Base-by-base conservation (phyloP, 2,797 vertebrate genomes). In the Sebastes cheni region DNA sequence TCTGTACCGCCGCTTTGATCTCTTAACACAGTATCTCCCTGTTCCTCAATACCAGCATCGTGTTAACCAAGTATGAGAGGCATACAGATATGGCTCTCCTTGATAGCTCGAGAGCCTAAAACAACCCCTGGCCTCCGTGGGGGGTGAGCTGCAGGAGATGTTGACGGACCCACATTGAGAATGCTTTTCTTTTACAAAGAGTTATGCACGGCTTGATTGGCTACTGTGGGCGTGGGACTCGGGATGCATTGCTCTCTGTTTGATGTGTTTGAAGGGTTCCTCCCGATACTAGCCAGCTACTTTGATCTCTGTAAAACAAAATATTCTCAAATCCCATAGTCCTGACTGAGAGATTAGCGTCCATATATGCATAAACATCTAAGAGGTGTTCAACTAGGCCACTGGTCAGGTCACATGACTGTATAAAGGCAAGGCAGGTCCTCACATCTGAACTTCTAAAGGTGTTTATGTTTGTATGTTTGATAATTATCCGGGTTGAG, bases 291-390 rank as follows among this genome's bases (percentile, higher is more conserved):
- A 81, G 87, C 80, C 60, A 34, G 79, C 70, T 87, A 92, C 93
- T 95, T 95, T 95, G 93, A 95, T 95, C 93, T 94, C 79, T 67
- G 81, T 93, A 82, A 91, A 94, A 94, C 92, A 94, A 95, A 95
- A 95, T 94, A 94, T 94, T 94, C 94, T 93, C 94, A 95, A 94
- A 94, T 95, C 94, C 94, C 94, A 94, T 79, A 94, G 93, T 94
- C 92, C 92, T 95, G 88, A 80, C 79, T 87, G 88, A 90, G 91
- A 93, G 93, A 92, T 94, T 92, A 93, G 82, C 82, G 89, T 92
- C 93, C 93, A 84, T 78, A 94, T 94, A 94, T 94, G 90, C 94
- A 95, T 93, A 94, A 95, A 94, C 92, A 94, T 94, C 93, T 94
- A 93, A 95, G 92, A 87, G 88, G 90, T 86, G 85, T 89, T 93